A percentile compares a stretch with the other conserved stretches of the same genome.
Evolutionary conservation across 2,113 vertebrate genomes (phyloP).

Genomic region (Climacteris rufus): DNA sequence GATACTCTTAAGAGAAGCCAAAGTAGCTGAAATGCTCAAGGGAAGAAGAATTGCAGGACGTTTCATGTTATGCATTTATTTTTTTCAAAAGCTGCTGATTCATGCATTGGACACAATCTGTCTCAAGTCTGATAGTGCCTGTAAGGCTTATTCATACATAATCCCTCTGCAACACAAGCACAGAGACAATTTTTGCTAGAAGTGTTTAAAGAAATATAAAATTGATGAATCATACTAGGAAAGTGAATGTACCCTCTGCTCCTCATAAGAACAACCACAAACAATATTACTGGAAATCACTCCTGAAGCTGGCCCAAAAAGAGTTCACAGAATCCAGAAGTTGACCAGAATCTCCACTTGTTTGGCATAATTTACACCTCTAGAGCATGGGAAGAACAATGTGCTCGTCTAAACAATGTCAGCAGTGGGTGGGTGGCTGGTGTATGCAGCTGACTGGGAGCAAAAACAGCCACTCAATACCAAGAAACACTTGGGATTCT

Average conservation of each 20-base stretch:
- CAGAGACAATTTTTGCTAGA: not conserved
- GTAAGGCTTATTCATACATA: not conserved
- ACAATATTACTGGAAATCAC: not conserved
- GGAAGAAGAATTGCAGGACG: not conserved
- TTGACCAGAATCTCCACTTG: not conserved
- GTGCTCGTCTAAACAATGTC: not conserved
- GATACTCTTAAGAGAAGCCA: not conserved
- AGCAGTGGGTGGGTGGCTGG: not conserved
- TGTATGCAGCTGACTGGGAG: not conserved
- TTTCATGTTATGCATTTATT: not conserved
- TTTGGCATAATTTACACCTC: not conserved
- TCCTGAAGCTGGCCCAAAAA: not conserved
- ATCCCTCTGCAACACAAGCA: not conserved
- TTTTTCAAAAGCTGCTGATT: not conserved
- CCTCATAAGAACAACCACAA: not conserved
- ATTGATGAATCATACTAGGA: not conserved
- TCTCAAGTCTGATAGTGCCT: not conserved
- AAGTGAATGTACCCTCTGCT: not conserved
- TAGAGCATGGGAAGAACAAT: not conserved
- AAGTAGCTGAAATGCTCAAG: not conserved
- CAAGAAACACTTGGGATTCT: not conserved
- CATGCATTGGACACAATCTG: not conserved
- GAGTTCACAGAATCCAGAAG: not conserved
- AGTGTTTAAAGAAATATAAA: not conserved
- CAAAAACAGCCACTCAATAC: not conserved